Conservation (phyloP, 1,140 invertebrate species). For the Aphelinus certus region DNA sequence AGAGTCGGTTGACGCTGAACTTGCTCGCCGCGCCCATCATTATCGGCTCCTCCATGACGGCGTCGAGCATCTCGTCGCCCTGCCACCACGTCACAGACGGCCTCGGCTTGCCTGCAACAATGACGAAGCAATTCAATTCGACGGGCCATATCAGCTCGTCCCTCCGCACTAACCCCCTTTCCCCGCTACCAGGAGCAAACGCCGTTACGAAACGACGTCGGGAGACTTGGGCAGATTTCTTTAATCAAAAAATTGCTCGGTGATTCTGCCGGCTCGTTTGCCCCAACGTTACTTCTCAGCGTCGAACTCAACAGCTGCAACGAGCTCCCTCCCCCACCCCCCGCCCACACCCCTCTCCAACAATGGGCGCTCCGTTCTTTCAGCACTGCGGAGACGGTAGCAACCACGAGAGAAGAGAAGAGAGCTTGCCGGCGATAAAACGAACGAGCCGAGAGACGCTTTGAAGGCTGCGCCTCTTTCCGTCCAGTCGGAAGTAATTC, state of each 20-base stretch:
- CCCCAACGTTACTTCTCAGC: background rate
- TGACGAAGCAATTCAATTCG: background rate
- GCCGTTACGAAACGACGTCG: too few relatives aligned
- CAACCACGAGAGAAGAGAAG: too few relatives aligned
- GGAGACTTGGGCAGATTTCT: background rate
- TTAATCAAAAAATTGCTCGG: conserved; percentile 17
- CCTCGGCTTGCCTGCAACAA: conserved; percentile 70
- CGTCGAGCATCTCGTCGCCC: conserved; percentile 75
- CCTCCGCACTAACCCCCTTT: too few relatives aligned
- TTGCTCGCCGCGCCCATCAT: conserved; percentile 64
- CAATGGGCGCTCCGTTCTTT: too few relatives aligned
- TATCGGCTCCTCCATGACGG: conserved; percentile 70
- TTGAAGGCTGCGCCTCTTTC: conserved; percentile 37
- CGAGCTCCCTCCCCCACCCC: too few relatives aligned
- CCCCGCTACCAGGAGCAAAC: too few relatives aligned
- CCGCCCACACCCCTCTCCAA: too few relatives aligned
- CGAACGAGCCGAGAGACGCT: conserved; percentile 43
- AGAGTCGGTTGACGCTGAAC: conserved; percentile 75
- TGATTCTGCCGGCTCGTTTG: conserved; percentile 20
- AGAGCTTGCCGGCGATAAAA: conserved; percentile 33
- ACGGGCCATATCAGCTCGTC: background rate
- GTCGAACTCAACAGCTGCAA: too few relatives aligned
- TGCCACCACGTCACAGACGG: conserved; percentile 84
- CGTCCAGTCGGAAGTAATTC: conserved; percentile 52
- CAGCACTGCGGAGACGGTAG: too few relatives aligned